Evolutionary conservation across 2,797 vertebrate species (phyloP), one percentile per base, ranked within the genome.

Genomic region (Pangasius djambal): DNA sequence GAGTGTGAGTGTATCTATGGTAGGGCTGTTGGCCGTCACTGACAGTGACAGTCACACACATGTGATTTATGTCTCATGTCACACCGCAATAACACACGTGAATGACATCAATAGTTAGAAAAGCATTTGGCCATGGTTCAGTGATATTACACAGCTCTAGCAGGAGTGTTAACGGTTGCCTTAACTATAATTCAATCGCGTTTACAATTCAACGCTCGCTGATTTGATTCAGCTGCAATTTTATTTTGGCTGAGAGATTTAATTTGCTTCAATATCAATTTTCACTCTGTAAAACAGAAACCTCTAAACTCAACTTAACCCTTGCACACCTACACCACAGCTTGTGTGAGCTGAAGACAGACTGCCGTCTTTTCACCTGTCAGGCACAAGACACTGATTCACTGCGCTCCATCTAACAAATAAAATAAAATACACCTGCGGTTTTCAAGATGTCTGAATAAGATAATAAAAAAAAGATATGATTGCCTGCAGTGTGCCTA

Each of bases 191-290:
- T 81, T 79, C 48, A 55, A 65, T 81, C n/a, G 20, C 61, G 20
- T 50, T 87, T 81, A 67, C 86, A 72, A 82, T 74, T 57, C 77
- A 55, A 52, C 50, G 67, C 65, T 72, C 25, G 18, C 55, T 72
- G 79, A 84, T 88, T 83, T 50, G 69, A 84, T 83, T 77, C 55
- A 37, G 25, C 40, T 84, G 69, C 57, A 75, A 81, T 81, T 87
- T 87, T 52, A 50, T 55, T 86, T 89, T n/a, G 77, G 22, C 88
- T 65, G 63, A 31, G 81, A 86, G 67, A 72, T 83, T 72, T 88
- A 44, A 88, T 83, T 57, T 57, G 28, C 67, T 88, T 83, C 67
- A 72, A 28, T 72, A 88, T 74, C 37, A 37, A 3, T 72, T 83
- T 83, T 72, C 52, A n/a, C 75, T 20, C 7, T 12, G 44, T 52